Evolutionary conservation across 1,140 invertebrate genomes (phyloP).

Genomic region (Pseudomyrmex sp.): DNA sequence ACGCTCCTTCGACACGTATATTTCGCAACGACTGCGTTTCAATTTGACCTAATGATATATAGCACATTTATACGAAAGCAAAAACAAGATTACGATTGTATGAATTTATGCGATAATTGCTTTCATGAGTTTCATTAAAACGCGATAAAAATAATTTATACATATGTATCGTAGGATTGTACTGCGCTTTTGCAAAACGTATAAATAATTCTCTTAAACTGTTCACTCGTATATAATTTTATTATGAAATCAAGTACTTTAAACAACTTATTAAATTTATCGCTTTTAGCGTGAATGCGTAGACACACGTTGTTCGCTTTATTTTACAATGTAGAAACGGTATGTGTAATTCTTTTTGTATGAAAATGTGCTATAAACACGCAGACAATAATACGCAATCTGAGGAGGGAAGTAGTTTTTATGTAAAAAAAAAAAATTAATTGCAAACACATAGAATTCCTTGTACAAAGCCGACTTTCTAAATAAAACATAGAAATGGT

Average conservation of each 20-base stretch:
- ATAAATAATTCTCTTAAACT: background rate
- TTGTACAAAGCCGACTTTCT: conserved; percentile 43
- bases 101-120: background rate
- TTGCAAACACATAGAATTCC: conserved; percentile 15
- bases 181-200: background rate
- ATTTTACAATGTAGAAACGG: background rate
- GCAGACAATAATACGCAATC: conserved; percentile 56
- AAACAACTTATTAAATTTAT: conserved; percentile 3
- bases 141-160: background rate
- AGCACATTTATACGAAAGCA: conserved; percentile 8
- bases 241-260: background rate
- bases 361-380: conserved; percentile 46
- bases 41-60: conserved; percentile 23
- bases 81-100: too few species aligned
- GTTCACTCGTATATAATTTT: background rate
- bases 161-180: background rate
- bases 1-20: conserved; percentile 1
- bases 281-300: background rate
- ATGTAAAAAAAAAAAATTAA: conserved; percentile 26
- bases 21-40: conserved; percentile 40
- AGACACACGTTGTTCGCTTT: conserved; percentile 21
- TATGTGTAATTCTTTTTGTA: background rate
- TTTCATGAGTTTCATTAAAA: background rate
- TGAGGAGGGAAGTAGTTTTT: conserved; percentile 52
- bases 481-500: conserved; percentile 29